Evolutionary conservation across 2,797 vertebrate species (phyloP).

Genomic region (Coilia nasus): DNA sequence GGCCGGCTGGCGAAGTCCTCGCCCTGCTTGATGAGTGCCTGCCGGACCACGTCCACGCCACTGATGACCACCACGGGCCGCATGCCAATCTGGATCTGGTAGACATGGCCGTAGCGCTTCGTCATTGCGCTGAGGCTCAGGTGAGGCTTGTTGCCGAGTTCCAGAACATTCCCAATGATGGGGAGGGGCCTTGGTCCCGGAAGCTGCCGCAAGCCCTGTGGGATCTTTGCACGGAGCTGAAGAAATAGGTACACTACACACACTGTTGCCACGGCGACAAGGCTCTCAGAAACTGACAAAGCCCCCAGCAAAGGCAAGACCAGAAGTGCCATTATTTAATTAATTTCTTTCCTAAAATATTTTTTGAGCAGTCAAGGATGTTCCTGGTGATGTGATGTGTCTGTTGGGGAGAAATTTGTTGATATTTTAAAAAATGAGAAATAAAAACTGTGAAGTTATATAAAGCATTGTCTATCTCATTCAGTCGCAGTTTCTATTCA

Average conservation of each 20-base stretch:
- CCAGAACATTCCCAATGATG: constrained; percentile 83
- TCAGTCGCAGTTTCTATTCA: not conserved
- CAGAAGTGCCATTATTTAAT: constrained; percentile 68
- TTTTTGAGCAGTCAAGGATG: not conserved
- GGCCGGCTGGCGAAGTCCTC: constrained; percentile 88
- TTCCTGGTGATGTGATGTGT: not conserved
- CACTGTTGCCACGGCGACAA: constrained; percentile 69
- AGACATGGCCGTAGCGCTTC: constrained; percentile 79
- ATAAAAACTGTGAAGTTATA: not conserved
- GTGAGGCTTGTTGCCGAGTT: constrained; percentile 78
- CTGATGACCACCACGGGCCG: constrained; percentile 88
- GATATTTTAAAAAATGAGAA: not conserved
- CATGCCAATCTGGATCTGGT: constrained; percentile 84
- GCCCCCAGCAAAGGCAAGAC: constrained; percentile 69
- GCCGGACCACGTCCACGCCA: constrained; percentile 77
- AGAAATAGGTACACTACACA: constrained; percentile 77
- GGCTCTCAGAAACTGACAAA: constrained; percentile 73
- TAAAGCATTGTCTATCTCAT: not conserved
- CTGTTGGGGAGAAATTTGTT: not conserved
- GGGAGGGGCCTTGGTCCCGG: constrained; percentile 84
- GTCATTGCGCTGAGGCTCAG: constrained; percentile 81
- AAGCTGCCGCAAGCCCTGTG: constrained; percentile 77
- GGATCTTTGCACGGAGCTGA: constrained; percentile 64
- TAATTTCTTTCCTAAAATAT: not conserved
- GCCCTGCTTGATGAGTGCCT: constrained; percentile 87